These are phyloP conservation scores for Corynorhinus townsendii DNA, from an alignment of 2,113 vertebrate species.

Conservation along the genomic window DNA sequence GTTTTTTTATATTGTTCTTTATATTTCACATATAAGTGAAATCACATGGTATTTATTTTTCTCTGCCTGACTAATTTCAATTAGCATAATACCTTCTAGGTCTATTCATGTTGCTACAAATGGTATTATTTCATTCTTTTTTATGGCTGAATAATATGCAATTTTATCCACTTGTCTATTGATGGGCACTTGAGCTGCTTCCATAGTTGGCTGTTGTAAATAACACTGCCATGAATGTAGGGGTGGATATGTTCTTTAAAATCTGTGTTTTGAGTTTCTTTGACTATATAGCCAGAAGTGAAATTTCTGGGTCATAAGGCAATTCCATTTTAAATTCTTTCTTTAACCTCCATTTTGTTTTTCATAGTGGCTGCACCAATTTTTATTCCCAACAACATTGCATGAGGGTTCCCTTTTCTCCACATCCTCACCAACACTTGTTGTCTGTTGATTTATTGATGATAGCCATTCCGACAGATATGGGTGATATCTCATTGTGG, in stretches of 20 bases:
- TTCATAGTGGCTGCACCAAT: not conserved
- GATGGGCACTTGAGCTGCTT: not conserved
- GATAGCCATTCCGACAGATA: not conserved
- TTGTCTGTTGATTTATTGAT: not conserved
- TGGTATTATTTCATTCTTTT: not conserved
- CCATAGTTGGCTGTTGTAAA: not conserved
- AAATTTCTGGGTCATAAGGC: not conserved
- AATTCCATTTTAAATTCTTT: not conserved
- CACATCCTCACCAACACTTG: not conserved
- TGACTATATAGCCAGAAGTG: not conserved
- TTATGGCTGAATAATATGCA: not conserved
- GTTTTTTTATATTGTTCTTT: not conserved
- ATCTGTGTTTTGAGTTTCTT: not conserved
- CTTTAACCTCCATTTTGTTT: not conserved
- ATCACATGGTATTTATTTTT: not conserved
- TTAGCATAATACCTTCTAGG: not conserved
- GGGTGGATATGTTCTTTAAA: not conserved
- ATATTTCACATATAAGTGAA: not conserved
- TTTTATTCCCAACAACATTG: not conserved
- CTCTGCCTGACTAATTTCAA: not conserved
- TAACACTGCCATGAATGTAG: not conserved
- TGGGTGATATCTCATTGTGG: not conserved
- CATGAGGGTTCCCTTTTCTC: not conserved
- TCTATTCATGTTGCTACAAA: not conserved
- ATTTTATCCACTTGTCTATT: not conserved